Evolutionary conservation across 2,797 vertebrate genomes (phyloP), one percentile per base, ranked within the genome.

Genomic region (Mus minutoides): DNA sequence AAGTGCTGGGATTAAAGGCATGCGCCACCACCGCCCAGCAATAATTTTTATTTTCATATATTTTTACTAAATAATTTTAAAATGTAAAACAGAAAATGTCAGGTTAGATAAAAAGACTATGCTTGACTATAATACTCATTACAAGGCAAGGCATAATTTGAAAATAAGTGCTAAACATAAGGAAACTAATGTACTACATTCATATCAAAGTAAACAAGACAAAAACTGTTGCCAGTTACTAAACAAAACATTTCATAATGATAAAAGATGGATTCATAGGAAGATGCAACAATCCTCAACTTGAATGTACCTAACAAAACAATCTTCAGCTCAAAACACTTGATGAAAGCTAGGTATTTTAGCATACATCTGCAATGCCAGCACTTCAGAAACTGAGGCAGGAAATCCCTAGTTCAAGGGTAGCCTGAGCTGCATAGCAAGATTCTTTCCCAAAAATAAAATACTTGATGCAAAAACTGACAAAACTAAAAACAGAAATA

Each of bases 121-220:
- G 46, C 9, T 16, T 54, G 60, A 40, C 84, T 90, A 64, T 76
- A 83, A 54, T 21, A 40, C 21, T 89, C 43, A 62, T 80, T 76
- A 76, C 12, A 62, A 94, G 34, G 82, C 34, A 22, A 62, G 34
- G 58, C n/a, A n/a, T 34, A 79, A 52, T 22, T 58, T 79, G n/a
- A 88, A 93, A 82, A 73, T 88, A 93, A 88, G 52, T 73, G 34
- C 56, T 64, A 75, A 49, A 6, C 40, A 83, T 83, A 75, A 93
- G 67, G 78, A 82, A 73, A 54, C 17, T 88, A 54, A 40, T 43
- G 24, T 43, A 9, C 46, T n/a, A 79, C 37, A 89, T 60, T 10
- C 75, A 69, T n/a, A 54, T n/a, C 49, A 54, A 54, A 56, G 31
- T 31, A 54, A 54, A 79, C 77, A 79, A 86, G n/a, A 49, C 21